A percentile compares a stretch with the other conserved stretches of the same genome.
Evolutionary conservation across 2,888 invertebrate genomes (phyloP).

Genomic region (Heliconius charithonia): DNA sequence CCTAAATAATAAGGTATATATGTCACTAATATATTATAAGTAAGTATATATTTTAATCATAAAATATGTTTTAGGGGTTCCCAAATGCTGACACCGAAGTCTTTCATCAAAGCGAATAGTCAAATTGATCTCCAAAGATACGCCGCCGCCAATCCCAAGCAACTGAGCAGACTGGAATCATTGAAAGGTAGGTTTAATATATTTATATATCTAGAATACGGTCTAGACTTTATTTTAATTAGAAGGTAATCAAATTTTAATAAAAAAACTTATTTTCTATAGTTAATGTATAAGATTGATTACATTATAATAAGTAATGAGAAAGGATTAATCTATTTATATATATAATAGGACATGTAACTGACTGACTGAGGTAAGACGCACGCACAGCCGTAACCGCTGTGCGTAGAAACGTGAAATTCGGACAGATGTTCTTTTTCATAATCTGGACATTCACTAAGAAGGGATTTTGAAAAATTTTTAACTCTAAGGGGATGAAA

Average conservation of each 20-base stretch:
- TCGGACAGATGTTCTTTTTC: no score
- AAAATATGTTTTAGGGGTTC: constrained; percentile 74
- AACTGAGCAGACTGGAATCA: constrained; percentile 85
- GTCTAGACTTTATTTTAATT: not conserved
- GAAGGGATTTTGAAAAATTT: no score
- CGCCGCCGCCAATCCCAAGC: constrained; percentile 79
- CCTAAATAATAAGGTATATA: not conserved
- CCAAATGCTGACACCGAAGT: constrained; percentile 91
- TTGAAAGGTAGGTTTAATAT: constrained; percentile 72
- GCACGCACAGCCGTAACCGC: no score
- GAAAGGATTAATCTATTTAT: no score
- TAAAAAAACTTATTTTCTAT: not conserved
- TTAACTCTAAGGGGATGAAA: no score
- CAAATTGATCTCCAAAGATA: constrained; percentile 89
- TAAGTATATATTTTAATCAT: not conserved
- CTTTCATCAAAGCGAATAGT: constrained; percentile 95
- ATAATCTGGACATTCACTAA: no score
- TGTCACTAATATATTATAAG: not conserved
- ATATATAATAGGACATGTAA: no score
- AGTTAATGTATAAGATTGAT: not conserved
- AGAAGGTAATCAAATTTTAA: not conserved
- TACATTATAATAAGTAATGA: no score
- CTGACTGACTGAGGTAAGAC: no score
- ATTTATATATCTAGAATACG: not conserved
- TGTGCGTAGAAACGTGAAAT: no score